Conservation (phyloP, 2,888 invertebrate genomes). For the Linnaemya tessellans region DNA sequence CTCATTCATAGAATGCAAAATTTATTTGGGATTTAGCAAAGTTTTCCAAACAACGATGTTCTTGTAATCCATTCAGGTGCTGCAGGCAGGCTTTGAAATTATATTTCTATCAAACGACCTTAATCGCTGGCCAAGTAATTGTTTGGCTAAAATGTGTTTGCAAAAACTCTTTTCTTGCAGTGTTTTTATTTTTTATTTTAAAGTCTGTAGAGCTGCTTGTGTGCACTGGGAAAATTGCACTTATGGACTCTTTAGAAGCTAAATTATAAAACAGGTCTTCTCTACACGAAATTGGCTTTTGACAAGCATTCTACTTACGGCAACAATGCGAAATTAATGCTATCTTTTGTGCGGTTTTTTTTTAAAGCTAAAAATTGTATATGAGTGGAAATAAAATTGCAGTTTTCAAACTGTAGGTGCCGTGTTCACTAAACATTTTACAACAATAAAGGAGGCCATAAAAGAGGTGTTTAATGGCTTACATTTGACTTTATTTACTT, state of each 20-base stretch:
- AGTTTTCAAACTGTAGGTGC: too few relatives aligned
- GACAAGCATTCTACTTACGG: not conserved
- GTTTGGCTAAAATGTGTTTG: not conserved
- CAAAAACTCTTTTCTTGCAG: not conserved
- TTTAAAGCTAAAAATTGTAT: not conserved
- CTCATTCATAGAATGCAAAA: not conserved
- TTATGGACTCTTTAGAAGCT: not conserved
- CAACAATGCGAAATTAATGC: not conserved
- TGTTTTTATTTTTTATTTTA: not conserved
- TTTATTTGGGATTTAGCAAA: slow-evolving; percentile 9
- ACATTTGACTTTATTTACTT: too few relatives aligned
- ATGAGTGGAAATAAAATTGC: too few relatives aligned
- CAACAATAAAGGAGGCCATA: too few relatives aligned
- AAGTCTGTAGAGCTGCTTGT: not conserved
- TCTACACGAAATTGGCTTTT: not conserved
- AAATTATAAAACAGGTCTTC: too few relatives aligned
- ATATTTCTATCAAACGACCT: slow-evolving; percentile 45
- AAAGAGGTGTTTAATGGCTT: too few relatives aligned
- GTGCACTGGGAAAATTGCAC: not conserved
- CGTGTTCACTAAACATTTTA: too few relatives aligned
- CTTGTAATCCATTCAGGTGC: slow-evolving; percentile 7
- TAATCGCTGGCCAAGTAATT: slow-evolving; percentile 44
- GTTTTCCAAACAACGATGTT: slow-evolving; percentile 6
- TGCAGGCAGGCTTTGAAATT: slow-evolving; percentile 46
- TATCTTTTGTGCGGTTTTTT: not conserved